Base-by-base conservation (phyloP, 2,888 invertebrate species). In the Calephelis perditalis region DNA sequence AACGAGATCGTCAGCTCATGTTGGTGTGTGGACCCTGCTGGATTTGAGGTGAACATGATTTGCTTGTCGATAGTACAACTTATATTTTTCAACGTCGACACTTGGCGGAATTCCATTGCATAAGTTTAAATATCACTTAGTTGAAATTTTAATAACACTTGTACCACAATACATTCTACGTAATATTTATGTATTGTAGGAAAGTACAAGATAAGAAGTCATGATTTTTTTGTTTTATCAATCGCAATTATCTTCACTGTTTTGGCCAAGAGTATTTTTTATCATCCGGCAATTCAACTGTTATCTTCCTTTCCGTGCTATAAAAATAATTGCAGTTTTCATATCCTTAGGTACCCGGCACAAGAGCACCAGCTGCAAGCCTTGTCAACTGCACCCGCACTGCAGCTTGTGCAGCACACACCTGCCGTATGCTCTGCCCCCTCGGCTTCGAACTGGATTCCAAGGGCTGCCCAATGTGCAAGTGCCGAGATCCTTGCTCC, bases 371-470 rank as follows among this genome's bases (percentile, higher is more conserved):
- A 12, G 92, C 93, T 0, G 93, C 93, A 44, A 90, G 91, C 0
- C 81, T 92, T 15, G 93, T 95, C 36, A 94, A 95, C 81, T 95
- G 95, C 77, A 93, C 94, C 9, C 91, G 93, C 76, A 91, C 91
- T 56, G 92, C 93, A 43, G 91, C 94, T 2, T 97, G 97, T 74
- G 93, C 95, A 0, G 95, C 95, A 0, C 95, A 95, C 70, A 95
- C 95, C 0, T 97, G 97, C 73, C 92, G 97, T 52, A 97, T 97
- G 97, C 92, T 96, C 66, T 97, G 97, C 71, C 95, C 96, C 0
- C 92, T 96, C 62, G 96, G 96, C 46, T 97, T 97, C 78, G 94
- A 95, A 67, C 92, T 95, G 72, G 86, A 91, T 52, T 70, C 85
- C 12, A 92, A 91, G 3, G 96, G 97, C 6, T 97, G 97, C 72